A percentile compares a stretch with the other conserved stretches of the same genome.
Conservation (phyloP, 2,888 invertebrate genomes). For the Drepanosiphum platanoidis region DNA sequence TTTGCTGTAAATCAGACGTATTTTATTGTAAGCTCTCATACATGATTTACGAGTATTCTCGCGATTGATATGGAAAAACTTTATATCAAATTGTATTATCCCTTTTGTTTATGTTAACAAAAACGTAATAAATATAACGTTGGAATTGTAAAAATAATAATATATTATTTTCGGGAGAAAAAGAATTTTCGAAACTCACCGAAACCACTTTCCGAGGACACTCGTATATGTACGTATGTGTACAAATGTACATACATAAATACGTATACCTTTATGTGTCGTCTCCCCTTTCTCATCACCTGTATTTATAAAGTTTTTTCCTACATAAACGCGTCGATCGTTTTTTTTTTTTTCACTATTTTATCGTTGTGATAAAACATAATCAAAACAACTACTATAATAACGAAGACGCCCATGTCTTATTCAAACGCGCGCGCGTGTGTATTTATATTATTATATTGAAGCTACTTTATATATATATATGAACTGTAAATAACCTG, state of each 20-base stretch:
- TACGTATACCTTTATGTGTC: background rate
- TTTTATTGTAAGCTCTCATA: conserved; percentile 35
- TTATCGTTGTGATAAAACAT: background rate
- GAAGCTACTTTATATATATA: background rate
- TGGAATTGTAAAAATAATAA: conserved; percentile 17
- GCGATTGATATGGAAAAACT: conserved; percentile 56
- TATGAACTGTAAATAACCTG: background rate
- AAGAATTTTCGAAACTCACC: conserved; percentile 17
- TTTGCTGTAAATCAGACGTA: conserved; percentile 42
- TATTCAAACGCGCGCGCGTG: background rate
- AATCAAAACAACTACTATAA: background rate
- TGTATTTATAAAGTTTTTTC: background rate
- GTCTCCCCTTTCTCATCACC: background rate
- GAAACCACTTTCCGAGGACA: background rate
- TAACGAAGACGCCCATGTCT: background rate
- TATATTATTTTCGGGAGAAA: background rate
- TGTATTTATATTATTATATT: background rate
- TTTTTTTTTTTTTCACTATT: background rate
- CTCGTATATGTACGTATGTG: background rate
- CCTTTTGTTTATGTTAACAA: conserved; percentile 54
- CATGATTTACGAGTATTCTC: conserved; percentile 49
- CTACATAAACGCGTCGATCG: no score
- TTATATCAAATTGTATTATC: conserved; percentile 44
- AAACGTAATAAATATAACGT: conserved; percentile 48
- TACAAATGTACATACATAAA: no score